Conservation (phyloP, 2,797 vertebrate genomes). For the Fistularia tabacaria region DNA sequence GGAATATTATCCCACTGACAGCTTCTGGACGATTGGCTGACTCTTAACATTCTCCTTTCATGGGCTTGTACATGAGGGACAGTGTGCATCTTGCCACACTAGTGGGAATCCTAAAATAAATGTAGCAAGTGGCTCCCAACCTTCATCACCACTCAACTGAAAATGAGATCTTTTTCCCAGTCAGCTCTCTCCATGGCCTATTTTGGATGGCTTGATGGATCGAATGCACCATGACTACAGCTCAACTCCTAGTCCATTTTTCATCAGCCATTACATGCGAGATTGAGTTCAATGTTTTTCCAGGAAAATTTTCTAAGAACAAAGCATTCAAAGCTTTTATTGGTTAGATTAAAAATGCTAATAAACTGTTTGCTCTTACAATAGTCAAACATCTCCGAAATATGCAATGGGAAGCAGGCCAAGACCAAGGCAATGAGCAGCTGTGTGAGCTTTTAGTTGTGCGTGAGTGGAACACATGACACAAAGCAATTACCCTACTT, state of each 20-base stretch:
- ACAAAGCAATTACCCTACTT: conserved; percentile 77
- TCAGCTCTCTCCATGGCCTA: conserved; percentile 73
- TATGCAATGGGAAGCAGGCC: conserved; percentile 49
- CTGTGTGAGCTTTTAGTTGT: conserved; percentile 59
- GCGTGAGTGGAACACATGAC: conserved; percentile 66
- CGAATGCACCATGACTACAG: conserved; percentile 63
- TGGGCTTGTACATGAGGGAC: conserved; percentile 72
- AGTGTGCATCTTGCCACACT: conserved; percentile 74
- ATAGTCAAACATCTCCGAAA: conserved; percentile 50
- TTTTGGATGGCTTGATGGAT: conserved; percentile 71
- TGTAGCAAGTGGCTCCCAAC: conserved; percentile 75
- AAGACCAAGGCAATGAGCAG: conserved; percentile 52
- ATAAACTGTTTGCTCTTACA: conserved; percentile 42
- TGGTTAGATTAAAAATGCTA: conserved; percentile 39
- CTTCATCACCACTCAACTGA: conserved; percentile 74
- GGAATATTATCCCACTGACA: conserved; percentile 79
- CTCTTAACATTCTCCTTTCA: conserved; percentile 79
- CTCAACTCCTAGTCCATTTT: conserved; percentile 56
- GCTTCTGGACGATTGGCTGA: conserved; percentile 66
- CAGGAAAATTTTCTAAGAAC: conserved; percentile 10
- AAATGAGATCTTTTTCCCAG: conserved; percentile 75
- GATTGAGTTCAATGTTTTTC: neutral
- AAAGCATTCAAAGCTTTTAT: conserved; percentile 23
- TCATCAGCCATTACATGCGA: conserved; percentile 27
- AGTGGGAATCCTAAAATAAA: conserved; percentile 84